These are phyloP conservation scores for Bettongia penicillata DNA, from an alignment of 2,113 vertebrate species.

Conservation along the genomic window DNA sequence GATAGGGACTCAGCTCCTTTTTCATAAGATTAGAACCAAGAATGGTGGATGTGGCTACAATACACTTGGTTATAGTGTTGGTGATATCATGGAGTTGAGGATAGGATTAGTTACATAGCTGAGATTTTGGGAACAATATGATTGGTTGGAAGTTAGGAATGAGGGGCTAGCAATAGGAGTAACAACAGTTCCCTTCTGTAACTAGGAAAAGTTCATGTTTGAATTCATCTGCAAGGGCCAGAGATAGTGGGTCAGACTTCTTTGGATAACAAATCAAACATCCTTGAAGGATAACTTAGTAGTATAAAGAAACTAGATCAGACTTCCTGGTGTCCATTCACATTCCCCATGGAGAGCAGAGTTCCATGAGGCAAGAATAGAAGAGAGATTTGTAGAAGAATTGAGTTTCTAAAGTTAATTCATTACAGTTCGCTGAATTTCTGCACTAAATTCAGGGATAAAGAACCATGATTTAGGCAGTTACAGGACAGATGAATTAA, in stretches of 20 bases:
- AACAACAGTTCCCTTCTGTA: background rate
- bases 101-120: background rate
- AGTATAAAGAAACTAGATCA: background rate
- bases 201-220: background rate
- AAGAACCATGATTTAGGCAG: background rate
- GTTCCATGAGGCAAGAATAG: background rate
- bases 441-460: background rate
- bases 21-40: background rate
- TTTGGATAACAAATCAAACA: background rate
- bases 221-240: background rate
- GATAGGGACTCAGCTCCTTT: background rate
- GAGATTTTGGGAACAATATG: background rate
- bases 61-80: background rate
- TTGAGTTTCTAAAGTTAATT: background rate
- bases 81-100: background rate
- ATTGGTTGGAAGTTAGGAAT: background rate
- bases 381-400: background rate
- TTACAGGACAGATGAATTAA: background rate
- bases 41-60: background rate
- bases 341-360: background rate
- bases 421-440: background rate
- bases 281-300: background rate
- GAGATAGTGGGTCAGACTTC: background rate
- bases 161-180: background rate
- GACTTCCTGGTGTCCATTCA: background rate